Conservation (phyloP, 2,888 invertebrate genomes). For the Eumerus sabulonum region DNA sequence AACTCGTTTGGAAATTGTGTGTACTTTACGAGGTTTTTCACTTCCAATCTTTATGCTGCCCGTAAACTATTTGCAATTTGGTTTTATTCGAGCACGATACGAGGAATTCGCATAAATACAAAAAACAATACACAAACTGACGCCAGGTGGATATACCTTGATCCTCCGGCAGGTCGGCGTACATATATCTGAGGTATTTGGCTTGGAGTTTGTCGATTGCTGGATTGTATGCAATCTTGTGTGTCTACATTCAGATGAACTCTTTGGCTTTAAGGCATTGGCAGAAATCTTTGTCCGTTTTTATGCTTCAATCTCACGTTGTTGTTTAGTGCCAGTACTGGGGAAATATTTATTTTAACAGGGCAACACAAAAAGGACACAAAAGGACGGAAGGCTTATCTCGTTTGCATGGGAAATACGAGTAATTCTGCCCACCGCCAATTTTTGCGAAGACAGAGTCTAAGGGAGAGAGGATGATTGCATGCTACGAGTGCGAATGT, state of each 20-base stretch:
- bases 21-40: slow-evolving; percentile 25
- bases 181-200: not conserved
- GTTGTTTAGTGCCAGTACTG: slow-evolving; percentile 42
- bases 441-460: slow-evolving; percentile 5
- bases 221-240: slow-evolving; percentile 39
- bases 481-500: not conserved
- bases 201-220: not conserved
- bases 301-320: slow-evolving; percentile 28
- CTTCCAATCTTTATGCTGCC: slow-evolving; percentile 38
- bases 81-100: slow-evolving; percentile 23
- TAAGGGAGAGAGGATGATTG: slow-evolving; percentile 26
- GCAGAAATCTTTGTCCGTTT: slow-evolving; percentile 17
- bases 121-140: too few relatives aligned
- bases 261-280: slow-evolving; percentile 32
- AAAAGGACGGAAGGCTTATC: slow-evolving; percentile 38
- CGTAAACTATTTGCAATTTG: slow-evolving; percentile 50
- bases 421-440: slow-evolving; percentile 32
- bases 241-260: slow-evolving; percentile 32
- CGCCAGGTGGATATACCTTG: not conserved
- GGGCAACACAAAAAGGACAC: too few relatives aligned
- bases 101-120: too few relatives aligned
- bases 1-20: slow-evolving; percentile 25
- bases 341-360: slow-evolving; percentile 51
- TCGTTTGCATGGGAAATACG: slow-evolving; percentile 47
- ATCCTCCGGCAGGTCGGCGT: not conserved